Conservation (phyloP, 2,888 invertebrate species). For the Crematogaster levior region DNA sequence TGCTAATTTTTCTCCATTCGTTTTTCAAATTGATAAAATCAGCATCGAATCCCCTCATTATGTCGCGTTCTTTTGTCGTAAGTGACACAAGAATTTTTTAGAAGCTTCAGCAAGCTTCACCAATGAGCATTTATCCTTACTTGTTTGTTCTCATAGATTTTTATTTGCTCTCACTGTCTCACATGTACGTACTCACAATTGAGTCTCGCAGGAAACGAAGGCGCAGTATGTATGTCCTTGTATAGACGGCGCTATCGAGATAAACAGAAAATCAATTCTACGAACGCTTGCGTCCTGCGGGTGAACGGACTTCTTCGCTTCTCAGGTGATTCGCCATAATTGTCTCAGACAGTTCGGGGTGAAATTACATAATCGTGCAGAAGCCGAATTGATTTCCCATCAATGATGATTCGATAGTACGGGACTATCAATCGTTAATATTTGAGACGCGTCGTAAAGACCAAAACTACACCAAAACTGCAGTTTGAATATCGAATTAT, state of each 20-base stretch:
- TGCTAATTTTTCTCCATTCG: neutral
- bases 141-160: slow-evolving; percentile 31
- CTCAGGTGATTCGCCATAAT: slow-evolving; percentile 40
- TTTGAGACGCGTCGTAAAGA: neutral
- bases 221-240: slow-evolving; percentile 6
- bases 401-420: slow-evolving; percentile 15
- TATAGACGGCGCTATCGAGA: slow-evolving; percentile 59
- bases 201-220: neutral
- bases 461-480: neutral
- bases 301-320: slow-evolving; percentile 61
- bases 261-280: slow-evolving; percentile 73
- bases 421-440: neutral
- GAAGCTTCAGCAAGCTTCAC: slow-evolving; percentile 32
- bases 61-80: slow-evolving; percentile 11
- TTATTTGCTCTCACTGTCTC: slow-evolving; percentile 7
- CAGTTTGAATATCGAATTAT: neutral
- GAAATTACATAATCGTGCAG: slow-evolving; percentile 58
- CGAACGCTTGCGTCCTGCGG: slow-evolving; percentile 57
- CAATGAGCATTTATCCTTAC: slow-evolving; percentile 29
- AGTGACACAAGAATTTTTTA: slow-evolving; percentile 37
- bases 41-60: neutral
- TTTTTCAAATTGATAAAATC: neutral
- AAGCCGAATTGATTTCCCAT: slow-evolving; percentile 61
- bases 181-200: neutral
- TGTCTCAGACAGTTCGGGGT: slow-evolving; percentile 20